phyloP scores from a whole-genome alignment of 1,140 invertebrate genomes.

The Pseudomyrmex pallidus region DNA sequence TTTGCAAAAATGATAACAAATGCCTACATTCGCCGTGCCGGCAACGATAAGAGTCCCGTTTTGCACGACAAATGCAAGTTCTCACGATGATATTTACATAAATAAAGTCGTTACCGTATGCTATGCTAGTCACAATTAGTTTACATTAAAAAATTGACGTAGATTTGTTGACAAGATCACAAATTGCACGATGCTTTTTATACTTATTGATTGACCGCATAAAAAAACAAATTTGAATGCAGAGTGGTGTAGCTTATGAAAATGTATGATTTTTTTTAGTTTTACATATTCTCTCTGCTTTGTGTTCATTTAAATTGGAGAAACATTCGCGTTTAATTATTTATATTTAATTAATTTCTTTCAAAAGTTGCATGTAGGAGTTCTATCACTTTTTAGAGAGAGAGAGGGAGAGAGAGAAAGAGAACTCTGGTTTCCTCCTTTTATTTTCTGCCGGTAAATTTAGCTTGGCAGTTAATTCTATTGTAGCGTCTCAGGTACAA shows the following conservation, averaged over 20 bases:
- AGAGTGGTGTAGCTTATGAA: not conserved
- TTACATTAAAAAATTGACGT: constrained; percentile 4
- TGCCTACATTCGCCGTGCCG: constrained; percentile 34
- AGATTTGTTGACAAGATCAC: not conserved
- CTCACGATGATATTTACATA: constrained; percentile 49
- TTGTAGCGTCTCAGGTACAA: constrained; percentile 34
- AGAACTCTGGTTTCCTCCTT: not conserved
- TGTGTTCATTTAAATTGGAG: constrained; percentile 8
- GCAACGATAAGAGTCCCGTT: constrained; percentile 39
- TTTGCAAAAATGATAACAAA: constrained; percentile 55
- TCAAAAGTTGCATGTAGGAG: not conserved
- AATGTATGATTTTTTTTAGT: not conserved
- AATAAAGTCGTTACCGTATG: constrained; percentile 16
- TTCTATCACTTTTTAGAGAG: not conserved
- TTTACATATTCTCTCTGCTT: not conserved
- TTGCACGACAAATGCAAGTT: constrained; percentile 42
- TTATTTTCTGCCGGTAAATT: constrained; percentile 53
- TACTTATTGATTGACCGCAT: not conserved
- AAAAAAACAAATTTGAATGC: not conserved
- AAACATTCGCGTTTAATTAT: constrained; percentile 9
- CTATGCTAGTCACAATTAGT: constrained; percentile 1
- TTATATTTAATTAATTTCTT: not conserved
- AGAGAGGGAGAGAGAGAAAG: too few species aligned
- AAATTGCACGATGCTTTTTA: not conserved
- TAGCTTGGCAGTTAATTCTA: constrained; percentile 44